Percentiles rank a stretch among this genome's conserved stretches.
These are phyloP conservation scores for Botrylloides violaceus DNA, from an alignment of 23 tunicate species.

Conservation along the genomic window DNA sequence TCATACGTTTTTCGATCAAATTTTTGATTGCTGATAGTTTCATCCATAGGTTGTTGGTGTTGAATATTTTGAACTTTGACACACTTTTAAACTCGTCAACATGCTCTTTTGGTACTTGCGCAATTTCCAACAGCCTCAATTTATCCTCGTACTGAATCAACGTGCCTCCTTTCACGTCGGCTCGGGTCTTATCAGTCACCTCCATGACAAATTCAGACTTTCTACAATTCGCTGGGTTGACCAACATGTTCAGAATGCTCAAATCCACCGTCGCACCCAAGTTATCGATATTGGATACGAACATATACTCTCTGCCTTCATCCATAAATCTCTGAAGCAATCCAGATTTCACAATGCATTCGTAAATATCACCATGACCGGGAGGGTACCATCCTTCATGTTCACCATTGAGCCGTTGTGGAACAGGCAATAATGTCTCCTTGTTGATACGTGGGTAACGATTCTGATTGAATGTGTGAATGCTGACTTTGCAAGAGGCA, in stretches of 20 bases:
- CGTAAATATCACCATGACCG: constrained; percentile 96
- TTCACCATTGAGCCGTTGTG: constrained; percentile 54
- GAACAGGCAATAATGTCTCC: constrained; percentile 83
- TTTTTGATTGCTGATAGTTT: constrained; percentile 44
- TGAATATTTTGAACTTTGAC: constrained; percentile 94
- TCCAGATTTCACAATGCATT: constrained; percentile 71
- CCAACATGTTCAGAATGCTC: constrained; percentile 67
- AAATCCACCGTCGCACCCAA: constrained; percentile 95
- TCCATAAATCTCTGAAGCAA: constrained; percentile 55
- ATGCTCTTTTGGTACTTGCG: constrained; percentile 92
- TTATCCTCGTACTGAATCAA: constrained; percentile 79
- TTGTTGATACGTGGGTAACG: constrained; percentile 97
- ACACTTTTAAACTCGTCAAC: constrained; percentile 94
- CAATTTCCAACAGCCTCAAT: constrained; percentile 84
- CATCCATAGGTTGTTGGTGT: constrained; percentile 98
- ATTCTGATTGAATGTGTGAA: constrained; percentile 89
- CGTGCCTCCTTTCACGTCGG: constrained; percentile 98
- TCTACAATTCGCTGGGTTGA: constrained; percentile 43
- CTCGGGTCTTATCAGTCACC: constrained; percentile 95
- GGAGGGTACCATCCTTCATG: constrained; percentile 98
- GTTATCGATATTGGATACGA: constrained; percentile 97
- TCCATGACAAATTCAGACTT: constrained; percentile 91
- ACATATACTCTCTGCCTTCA: constrained; percentile 77
- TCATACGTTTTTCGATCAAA: constrained; percentile 15
- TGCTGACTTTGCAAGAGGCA: constrained; percentile 76